Percentiles rank a stretch among this genome's conserved stretches.
Conservation (phyloP, 2,113 vertebrate species). For the Hiodon alosoides region DNA sequence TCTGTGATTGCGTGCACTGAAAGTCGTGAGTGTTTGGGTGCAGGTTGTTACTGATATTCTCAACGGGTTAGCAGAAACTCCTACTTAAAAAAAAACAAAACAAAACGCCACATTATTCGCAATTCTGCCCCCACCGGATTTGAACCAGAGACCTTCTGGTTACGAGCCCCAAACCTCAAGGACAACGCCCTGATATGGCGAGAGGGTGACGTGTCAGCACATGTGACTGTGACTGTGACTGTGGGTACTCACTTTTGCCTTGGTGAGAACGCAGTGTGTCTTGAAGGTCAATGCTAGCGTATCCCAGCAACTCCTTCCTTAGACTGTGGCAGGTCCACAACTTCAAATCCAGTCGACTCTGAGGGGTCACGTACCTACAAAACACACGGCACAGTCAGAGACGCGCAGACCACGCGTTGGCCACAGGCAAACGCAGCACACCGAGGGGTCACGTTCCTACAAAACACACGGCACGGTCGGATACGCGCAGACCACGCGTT, state of each 20-base stretch:
- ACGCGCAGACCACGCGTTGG: background rate
- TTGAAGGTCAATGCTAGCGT: slow-evolving; percentile 77
- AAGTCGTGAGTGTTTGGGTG: no score
- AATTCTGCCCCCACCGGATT: no score
- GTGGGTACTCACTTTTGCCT: slow-evolving; percentile 69
- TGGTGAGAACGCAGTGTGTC: slow-evolving; percentile 74
- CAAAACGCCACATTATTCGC: no score
- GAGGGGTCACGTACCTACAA: slow-evolving; percentile 82
- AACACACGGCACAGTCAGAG: background rate
- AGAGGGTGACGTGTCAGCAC: background rate
- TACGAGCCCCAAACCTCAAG: no score
- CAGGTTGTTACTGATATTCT: no score
- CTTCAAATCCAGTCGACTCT: slow-evolving; percentile 87
- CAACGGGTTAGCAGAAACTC: no score
- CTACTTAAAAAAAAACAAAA: no score
- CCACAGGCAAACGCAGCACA: background rate
- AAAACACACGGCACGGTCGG: no score
- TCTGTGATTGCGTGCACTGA: no score
- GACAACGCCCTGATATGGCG: background rate
- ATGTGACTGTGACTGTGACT: background rate
- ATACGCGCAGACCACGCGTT: no score
- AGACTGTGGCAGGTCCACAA: slow-evolving; percentile 92
- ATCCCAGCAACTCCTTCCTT: slow-evolving; percentile 86
- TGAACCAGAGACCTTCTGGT: no score
- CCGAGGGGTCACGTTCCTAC: background rate